These are phyloP conservation scores for Isurus oxyrinchus DNA, from an alignment of 2,113 vertebrate genomes.

Conservation along the genomic window DNA sequence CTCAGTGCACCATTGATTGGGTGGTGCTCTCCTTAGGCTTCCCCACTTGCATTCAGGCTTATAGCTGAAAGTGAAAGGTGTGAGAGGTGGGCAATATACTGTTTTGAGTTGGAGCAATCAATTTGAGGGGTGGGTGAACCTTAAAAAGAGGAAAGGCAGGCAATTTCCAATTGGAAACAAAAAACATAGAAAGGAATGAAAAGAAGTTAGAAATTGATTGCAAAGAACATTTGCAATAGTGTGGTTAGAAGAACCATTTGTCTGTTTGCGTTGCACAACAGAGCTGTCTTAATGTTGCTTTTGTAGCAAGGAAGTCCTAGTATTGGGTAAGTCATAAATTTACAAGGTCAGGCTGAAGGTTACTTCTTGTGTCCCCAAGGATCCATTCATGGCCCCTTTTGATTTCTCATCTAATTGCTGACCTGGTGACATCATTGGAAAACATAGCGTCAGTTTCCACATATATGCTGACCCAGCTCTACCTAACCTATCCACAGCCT, in stretches of 20 bases:
- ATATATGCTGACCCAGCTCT: not conserved
- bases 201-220: not conserved
- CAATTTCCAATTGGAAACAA: not conserved
- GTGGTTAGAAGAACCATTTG: not conserved
- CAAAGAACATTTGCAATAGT: conserved; percentile 8
- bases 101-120: not conserved
- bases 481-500: too few relatives aligned
- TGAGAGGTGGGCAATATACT: not conserved
- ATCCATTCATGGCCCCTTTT: not conserved
- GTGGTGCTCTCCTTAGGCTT: not conserved
- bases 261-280: conserved; percentile 1
- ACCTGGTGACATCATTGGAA: too few relatives aligned
- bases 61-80: not conserved
- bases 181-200: not conserved
- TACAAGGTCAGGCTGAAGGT: not conserved
- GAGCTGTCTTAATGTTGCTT: not conserved
- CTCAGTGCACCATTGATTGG: not conserved
- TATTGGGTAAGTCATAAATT: not conserved
- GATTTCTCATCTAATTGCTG: not conserved
- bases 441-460: not conserved
- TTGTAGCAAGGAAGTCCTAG: not conserved
- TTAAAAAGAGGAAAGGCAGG: not conserved
- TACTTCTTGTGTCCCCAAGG: not conserved
- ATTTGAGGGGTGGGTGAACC: not conserved
- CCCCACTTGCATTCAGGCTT: not conserved